phyloP scores from a whole-genome alignment of 2,113 vertebrate species.

The Theristicus caerulescens region DNA sequence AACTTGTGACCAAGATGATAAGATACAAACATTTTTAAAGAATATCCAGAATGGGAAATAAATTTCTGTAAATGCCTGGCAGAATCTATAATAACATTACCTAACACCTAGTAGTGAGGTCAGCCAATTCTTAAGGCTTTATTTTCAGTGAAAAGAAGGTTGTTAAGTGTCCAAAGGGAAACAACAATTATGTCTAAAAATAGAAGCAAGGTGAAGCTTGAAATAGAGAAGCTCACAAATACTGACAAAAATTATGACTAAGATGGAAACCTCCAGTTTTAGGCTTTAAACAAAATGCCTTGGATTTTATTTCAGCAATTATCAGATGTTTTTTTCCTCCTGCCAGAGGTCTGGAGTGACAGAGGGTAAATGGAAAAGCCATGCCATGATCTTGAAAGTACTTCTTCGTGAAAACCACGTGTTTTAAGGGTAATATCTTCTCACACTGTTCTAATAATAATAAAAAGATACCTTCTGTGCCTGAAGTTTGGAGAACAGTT shows the following conservation, averaged over 20 bases:
- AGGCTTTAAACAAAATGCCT: neutral
- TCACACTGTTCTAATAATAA: neutral
- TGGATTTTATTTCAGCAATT: conserved; percentile 14
- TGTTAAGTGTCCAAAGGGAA: conserved; percentile 43
- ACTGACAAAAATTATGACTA: neutral
- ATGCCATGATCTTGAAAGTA: neutral
- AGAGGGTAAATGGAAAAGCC: neutral
- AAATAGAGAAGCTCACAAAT: conserved; percentile 39
- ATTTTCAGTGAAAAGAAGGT: conserved; percentile 11
- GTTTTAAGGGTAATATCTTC: neutral
- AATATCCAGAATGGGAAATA: conserved; percentile 37
- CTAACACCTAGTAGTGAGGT: neutral
- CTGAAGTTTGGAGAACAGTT: neutral
- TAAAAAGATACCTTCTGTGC: neutral
- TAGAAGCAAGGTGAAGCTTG: conserved; percentile 44
- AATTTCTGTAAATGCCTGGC: conserved; percentile 24
- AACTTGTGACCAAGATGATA: conserved; percentile 39
- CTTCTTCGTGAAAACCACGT: neutral
- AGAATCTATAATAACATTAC: neutral
- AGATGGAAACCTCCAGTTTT: neutral
- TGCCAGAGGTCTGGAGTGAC: neutral
- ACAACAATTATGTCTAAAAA: conserved; percentile 30
- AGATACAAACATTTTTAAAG: conserved; percentile 5
- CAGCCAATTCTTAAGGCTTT: conserved; percentile 21
- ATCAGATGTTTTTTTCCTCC: neutral